Conservation (phyloP, 2,888 invertebrate genomes). For the Xestobium rufovillosum region DNA sequence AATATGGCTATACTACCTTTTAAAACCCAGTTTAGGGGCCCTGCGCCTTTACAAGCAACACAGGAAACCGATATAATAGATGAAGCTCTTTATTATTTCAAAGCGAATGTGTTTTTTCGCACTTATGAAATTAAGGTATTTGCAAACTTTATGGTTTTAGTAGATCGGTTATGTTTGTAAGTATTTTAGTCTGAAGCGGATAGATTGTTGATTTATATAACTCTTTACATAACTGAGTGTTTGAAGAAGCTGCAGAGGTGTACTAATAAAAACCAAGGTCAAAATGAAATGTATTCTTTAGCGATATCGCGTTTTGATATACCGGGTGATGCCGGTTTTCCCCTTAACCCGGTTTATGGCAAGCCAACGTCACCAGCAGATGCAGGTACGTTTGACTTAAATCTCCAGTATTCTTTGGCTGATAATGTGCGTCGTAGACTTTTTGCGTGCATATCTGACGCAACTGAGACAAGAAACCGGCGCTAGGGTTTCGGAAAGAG, state of each 20-base stretch:
- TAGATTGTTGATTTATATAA: constrained; percentile 93
- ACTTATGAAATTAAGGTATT: constrained; percentile 95
- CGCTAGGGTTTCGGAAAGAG: constrained; percentile 82
- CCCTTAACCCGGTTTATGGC: constrained; percentile 90
- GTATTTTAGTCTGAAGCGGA: constrained; percentile 92
- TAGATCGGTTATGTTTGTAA: constrained; percentile 12
- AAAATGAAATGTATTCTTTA: constrained; percentile 93
- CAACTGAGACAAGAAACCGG: constrained; percentile 96
- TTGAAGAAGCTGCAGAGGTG: constrained; percentile 90
- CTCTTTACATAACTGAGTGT: constrained; percentile 96
- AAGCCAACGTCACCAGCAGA: constrained; percentile 73
- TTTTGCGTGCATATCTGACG: constrained; percentile 85
- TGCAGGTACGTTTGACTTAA: constrained; percentile 55
- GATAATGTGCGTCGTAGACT: constrained; percentile 53
- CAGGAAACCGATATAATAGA: constrained; percentile 85
- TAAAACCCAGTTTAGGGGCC: constrained; percentile 85
- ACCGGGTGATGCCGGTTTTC: constrained; percentile 92
- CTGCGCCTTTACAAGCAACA: constrained; percentile 66
- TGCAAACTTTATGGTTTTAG: not conserved
- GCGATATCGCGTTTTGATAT: constrained; percentile 93
- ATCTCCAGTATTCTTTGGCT: constrained; percentile 1
- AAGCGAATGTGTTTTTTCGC: constrained; percentile 98
- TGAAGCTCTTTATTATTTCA: constrained; percentile 94
- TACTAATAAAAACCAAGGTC: constrained; percentile 78
- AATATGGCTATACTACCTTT: constrained; percentile 91